Conservation (phyloP, 1,140 invertebrate species). For the Bombus consobrinus region DNA sequence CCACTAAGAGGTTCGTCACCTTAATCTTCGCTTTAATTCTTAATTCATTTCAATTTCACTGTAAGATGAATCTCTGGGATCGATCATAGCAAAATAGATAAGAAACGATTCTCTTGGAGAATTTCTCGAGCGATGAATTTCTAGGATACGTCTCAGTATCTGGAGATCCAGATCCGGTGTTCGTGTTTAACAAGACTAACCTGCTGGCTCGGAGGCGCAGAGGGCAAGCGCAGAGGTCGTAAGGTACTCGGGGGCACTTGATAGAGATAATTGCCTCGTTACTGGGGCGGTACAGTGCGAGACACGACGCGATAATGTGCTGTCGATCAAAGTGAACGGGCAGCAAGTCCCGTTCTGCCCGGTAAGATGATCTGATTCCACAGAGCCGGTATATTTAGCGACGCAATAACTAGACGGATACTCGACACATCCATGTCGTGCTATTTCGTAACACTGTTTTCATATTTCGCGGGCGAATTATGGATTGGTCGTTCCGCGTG, state of each 20-base stretch:
- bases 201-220: neutral
- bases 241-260: slow-evolving; percentile 44
- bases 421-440: slow-evolving; percentile 40
- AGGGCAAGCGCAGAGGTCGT: slow-evolving; percentile 22
- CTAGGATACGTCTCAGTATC: neutral
- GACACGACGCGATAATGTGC: slow-evolving; percentile 52
- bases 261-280: slow-evolving; percentile 65
- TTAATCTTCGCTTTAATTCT: no score
- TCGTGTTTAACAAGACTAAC: slow-evolving; percentile 5
- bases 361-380: slow-evolving; percentile 63
- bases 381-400: slow-evolving; percentile 54
- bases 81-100: neutral
- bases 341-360: slow-evolving; percentile 50
- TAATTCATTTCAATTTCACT: no score
- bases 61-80: no score
- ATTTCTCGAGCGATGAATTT: neutral
- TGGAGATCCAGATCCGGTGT: neutral
- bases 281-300: slow-evolving; percentile 30
- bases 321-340: slow-evolving; percentile 58
- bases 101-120: neutral
- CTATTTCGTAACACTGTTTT: slow-evolving; percentile 54
- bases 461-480: slow-evolving; percentile 50
- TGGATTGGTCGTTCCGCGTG: neutral
- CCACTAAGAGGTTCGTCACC: no score
- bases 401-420: slow-evolving; percentile 65